Evolutionary conservation across 1,140 invertebrate species (phyloP).

Genomic region (Arctopsyche grandis): DNA sequence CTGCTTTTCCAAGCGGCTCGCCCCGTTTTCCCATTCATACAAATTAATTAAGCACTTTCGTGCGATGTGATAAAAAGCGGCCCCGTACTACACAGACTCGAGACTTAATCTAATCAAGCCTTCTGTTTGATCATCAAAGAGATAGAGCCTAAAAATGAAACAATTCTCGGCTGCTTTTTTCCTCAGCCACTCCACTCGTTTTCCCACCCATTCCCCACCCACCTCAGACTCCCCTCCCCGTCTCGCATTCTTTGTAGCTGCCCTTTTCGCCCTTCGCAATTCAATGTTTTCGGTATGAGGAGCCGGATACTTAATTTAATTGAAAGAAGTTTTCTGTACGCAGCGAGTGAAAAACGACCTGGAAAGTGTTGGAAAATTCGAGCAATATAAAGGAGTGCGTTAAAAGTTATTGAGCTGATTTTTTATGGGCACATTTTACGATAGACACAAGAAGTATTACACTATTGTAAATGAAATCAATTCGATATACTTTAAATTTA

Average conservation of each 20-base stretch:
- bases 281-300: constrained; percentile 17
- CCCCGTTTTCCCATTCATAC: constrained; percentile 45
- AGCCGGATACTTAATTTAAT: constrained; percentile 43
- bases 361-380: constrained; percentile 10
- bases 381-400: too few relatives aligned
- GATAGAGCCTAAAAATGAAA: constrained; percentile 51
- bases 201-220: background rate
- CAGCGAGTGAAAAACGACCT: constrained; percentile 28
- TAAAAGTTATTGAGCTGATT: too few relatives aligned
- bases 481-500: too few relatives aligned
- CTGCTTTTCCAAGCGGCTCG: background rate
- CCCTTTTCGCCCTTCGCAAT: constrained; percentile 40
- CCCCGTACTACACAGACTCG: constrained; percentile 11
- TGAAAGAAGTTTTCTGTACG: constrained; percentile 40
- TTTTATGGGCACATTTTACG: too few relatives aligned
- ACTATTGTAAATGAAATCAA: too few relatives aligned
- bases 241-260: constrained; percentile 6
- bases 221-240: background rate
- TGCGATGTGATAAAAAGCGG: constrained; percentile 52
- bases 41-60: constrained; percentile 53
- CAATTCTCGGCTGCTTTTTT: constrained; percentile 42
- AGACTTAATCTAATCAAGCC: constrained; percentile 52
- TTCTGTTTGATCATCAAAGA: constrained; percentile 51
- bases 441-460: too few relatives aligned
- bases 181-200: background rate